These are phyloP conservation scores for Rotaria macrura DNA, from an alignment of 2,888 invertebrate species.

Conservation along the genomic window DNA sequence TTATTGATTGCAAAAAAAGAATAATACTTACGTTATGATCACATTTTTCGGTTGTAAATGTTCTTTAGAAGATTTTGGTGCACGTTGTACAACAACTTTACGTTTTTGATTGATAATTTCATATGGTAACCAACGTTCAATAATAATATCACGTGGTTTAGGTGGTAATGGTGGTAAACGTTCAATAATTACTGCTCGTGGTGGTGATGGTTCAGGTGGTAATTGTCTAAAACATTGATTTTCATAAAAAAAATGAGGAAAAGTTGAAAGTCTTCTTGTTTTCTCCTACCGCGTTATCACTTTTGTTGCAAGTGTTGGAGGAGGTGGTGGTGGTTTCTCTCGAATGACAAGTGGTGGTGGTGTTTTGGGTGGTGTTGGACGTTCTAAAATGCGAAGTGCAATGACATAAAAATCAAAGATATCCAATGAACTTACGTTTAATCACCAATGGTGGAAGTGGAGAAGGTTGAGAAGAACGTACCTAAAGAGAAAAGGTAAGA, in stretches of 20 bases:
- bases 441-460: conserved; percentile 9
- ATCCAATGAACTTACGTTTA: background rate
- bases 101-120: background rate
- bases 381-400: background rate
- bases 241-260: too few relatives aligned
- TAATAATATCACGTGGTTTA: background rate
- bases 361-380: background rate
- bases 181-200: background rate
- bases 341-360: conserved; percentile 18
- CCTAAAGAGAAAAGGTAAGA: background rate
- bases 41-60: background rate
- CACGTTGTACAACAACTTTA: background rate
- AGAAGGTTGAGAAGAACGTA: background rate
- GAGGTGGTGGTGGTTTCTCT: background rate
- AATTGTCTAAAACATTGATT: background rate
- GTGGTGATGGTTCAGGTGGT: background rate
- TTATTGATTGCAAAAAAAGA: background rate
- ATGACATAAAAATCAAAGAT: background rate
- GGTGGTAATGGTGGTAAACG: background rate
- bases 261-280: background rate
- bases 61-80: background rate
- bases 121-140: conserved; percentile 13
- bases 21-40: background rate
- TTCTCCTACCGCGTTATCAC: background rate
- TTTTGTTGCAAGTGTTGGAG: background rate